A percentile compares a stretch with the other conserved stretches of the same genome.
These are phyloP conservation scores for Lacerta bilineata DNA, from an alignment of 2,797 vertebrate species.

Conservation along the genomic window DNA sequence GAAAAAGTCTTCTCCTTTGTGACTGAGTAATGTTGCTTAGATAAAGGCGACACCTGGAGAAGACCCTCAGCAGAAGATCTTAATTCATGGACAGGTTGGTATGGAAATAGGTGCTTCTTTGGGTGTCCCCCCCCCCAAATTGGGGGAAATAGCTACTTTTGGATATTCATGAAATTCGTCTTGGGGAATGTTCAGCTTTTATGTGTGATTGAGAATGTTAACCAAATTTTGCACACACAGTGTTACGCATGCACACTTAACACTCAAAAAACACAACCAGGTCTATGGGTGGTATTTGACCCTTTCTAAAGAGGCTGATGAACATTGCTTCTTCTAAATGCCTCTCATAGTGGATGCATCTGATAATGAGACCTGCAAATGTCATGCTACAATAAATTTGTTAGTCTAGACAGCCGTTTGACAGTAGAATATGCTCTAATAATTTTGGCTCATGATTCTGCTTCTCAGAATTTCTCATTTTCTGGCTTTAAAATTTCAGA, in stretches of 20 bases:
- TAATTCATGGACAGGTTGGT: too few species aligned
- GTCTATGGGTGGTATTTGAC: background rate
- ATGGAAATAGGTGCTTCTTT: too few species aligned
- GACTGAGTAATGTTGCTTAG: too few species aligned
- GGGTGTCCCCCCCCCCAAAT: too few species aligned
- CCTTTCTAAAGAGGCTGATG: background rate
- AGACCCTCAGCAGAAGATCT: too few species aligned
- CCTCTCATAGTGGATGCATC: background rate
- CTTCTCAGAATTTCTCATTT: constrained; percentile 10
- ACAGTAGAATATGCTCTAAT: background rate
- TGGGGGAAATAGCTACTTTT: background rate
- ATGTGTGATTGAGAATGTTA: background rate
- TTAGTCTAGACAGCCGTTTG: constrained; percentile 1
- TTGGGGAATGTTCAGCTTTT: background rate
- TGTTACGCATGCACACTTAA: background rate
- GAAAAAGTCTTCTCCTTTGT: too few species aligned
- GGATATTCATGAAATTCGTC: background rate
- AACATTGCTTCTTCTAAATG: background rate
- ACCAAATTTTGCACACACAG: background rate
- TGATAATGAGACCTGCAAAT: constrained; percentile 2
- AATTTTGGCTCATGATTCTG: constrained; percentile 8
- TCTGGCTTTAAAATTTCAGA: background rate
- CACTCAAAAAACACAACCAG: background rate
- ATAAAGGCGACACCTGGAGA: too few species aligned
- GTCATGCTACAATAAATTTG: background rate